A percentile compares a stretch with the other conserved stretches of the same genome.
These are phyloP conservation scores for Limnodromus scolopaceus DNA, from an alignment of 2,797 vertebrate species.

Conservation along the genomic window DNA sequence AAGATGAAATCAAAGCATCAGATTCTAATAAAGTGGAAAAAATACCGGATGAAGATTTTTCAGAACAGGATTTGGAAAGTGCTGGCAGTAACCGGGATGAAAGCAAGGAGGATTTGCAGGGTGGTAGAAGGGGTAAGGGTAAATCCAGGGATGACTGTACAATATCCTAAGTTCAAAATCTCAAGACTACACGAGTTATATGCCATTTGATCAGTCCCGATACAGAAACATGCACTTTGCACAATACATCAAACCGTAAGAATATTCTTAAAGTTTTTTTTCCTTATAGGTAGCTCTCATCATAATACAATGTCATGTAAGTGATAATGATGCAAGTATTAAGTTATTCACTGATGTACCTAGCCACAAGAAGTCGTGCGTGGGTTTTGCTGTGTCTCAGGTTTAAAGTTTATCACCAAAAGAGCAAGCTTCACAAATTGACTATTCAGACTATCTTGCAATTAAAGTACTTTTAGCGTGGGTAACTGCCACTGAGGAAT, in stretches of 20 bases:
- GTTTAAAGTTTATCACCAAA: neutral
- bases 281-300: neutral
- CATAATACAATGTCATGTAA: neutral
- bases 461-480: neutral
- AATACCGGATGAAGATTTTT: neutral
- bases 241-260: neutral
- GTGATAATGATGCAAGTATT: neutral
- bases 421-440: neutral
- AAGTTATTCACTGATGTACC: neutral
- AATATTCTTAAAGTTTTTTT: neutral
- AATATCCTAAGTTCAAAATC: constrained; percentile 77
- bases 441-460: neutral
- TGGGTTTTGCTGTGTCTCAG: neutral
- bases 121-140: constrained; percentile 77
- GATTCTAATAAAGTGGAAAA: neutral
- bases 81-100: neutral
- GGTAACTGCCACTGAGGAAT: neutral
- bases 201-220: neutral
- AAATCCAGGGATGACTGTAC: constrained; percentile 90
- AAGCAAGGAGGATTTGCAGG: constrained; percentile 61
- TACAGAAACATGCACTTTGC: neutral
- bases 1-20: neutral
- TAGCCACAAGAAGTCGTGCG: neutral
- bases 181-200: neutral
- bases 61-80: neutral